Evolutionary conservation across 2,888 invertebrate genomes (phyloP), one percentile per base, ranked within the genome.

Genomic region (Acholoe squamosa): DNA sequence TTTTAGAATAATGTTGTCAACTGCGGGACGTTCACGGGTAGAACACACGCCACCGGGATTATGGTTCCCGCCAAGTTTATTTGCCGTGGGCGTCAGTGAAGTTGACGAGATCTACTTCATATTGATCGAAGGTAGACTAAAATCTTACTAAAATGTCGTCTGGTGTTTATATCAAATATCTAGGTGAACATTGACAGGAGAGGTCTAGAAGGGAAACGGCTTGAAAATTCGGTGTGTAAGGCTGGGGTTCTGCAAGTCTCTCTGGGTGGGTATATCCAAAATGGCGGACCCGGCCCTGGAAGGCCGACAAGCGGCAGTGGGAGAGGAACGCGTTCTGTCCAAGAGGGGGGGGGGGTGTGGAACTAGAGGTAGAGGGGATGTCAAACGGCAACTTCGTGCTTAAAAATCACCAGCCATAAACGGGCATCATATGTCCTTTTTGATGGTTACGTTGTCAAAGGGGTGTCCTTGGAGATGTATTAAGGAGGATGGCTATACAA

Each of bases 381-480:
- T 61, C 61, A 61, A n/a, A 19, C 61, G 61, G 61, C 3, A 25
- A 7, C 14, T 25, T 14, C 71, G 19, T 28, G 71, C 71, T 71
- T 28, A 25, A 71, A 71, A 71, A 71, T 71, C 71, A 71, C 25
- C 71, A 22, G 71, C 71, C 31, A 71, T 71, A 71, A 71, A 71
- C 25, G 14, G 71, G 71, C 71, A 28, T 71, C 71, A 28, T 71
- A 71, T 71, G 71, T 71, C 71, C 28, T 14, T 0, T 71, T 71
- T 71, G 71, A 71, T 71, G 71, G 71, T 71, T 14, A 28, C 71
- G 71, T 71, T 71, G 71, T 71, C 71, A 71, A 71, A 71, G 25
- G 71, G 71, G 71, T 71, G 71, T 71, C 71, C 71, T 71, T n/a
- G 71, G 71, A 71, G 71, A 71, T 71, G 71, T 71, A 71, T 28